Conservation (phyloP, 1,140 invertebrate species). For the Diuraphis noxia region DNA sequence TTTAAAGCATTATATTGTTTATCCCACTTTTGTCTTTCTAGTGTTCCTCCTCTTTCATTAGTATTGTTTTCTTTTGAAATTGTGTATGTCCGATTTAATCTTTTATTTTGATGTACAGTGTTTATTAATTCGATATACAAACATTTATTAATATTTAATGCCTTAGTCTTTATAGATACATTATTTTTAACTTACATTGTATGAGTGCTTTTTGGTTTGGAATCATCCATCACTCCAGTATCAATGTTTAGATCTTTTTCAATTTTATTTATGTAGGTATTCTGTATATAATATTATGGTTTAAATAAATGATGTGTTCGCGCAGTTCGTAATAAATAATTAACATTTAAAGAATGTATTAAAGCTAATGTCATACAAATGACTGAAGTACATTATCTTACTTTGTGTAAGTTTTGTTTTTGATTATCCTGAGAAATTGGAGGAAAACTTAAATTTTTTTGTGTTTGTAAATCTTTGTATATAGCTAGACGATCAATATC, state of each 20-base stretch:
- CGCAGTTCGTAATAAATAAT: neutral
- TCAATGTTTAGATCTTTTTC: neutral
- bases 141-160: neutral
- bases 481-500: neutral
- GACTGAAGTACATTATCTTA: neutral
- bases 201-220: slow-evolving; percentile 39
- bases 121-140: neutral
- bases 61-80: slow-evolving; percentile 46
- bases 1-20: slow-evolving; percentile 28
- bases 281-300: neutral
- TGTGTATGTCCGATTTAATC: slow-evolving; percentile 38
- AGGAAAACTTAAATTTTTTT: slow-evolving; percentile 48
- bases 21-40: slow-evolving; percentile 49
- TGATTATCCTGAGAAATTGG: slow-evolving; percentile 27
- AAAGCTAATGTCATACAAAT: neutral
- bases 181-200: slow-evolving; percentile 38
- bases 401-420: slow-evolving; percentile 20
- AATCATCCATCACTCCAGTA: neutral
- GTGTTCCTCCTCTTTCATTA: neutral
- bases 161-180: neutral
- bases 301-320: neutral
- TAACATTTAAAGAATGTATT: neutral
- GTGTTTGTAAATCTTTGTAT: neutral
- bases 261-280: slow-evolving; percentile 8
- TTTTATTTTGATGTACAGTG: neutral